Conservation (phyloP, 2,113 vertebrate genomes). For the Melanostigma gelatinosum region DNA sequence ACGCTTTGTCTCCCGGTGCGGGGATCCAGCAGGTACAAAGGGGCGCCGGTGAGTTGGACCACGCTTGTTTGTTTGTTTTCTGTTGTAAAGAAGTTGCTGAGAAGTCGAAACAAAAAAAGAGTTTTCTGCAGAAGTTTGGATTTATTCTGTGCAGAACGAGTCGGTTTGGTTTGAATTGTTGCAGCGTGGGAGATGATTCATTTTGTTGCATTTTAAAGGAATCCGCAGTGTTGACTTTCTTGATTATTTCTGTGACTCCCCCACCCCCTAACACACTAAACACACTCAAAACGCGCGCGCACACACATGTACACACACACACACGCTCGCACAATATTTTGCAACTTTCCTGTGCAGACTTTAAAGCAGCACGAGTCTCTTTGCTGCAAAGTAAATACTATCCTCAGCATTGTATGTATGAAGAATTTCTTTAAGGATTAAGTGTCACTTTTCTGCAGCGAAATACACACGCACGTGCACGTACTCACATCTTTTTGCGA, state of each 20-base stretch:
- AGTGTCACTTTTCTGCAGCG: not conserved
- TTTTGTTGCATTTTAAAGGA: slow-evolving; percentile 5
- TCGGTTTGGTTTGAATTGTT: not conserved
- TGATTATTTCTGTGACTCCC: slow-evolving; percentile 15
- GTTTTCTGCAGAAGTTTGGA: not conserved
- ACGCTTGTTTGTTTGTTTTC: not conserved
- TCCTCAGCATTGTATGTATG: not conserved
- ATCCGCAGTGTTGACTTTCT: slow-evolving; percentile 34
- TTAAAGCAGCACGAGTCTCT: not conserved
- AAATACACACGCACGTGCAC: not conserved
- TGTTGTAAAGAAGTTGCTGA: not conserved
- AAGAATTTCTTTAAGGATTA: not conserved
- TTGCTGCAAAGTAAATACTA: not conserved
- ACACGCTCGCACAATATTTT: not conserved
- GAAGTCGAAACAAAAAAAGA: not conserved
- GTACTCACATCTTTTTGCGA: not conserved
- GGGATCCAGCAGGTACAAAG: slow-evolving; percentile 70
- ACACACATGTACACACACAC: not conserved
- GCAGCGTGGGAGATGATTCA: not conserved
- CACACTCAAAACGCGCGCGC: not conserved
- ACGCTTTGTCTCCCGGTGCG: slow-evolving; percentile 59
- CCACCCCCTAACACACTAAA: not conserved
- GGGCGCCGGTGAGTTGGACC: slow-evolving; percentile 79
- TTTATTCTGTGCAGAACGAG: not conserved
- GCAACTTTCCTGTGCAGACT: not conserved